These are phyloP conservation scores for Ptychadena robeensis DNA, from an alignment of 2,797 vertebrate genomes.

Conservation along the genomic window DNA sequence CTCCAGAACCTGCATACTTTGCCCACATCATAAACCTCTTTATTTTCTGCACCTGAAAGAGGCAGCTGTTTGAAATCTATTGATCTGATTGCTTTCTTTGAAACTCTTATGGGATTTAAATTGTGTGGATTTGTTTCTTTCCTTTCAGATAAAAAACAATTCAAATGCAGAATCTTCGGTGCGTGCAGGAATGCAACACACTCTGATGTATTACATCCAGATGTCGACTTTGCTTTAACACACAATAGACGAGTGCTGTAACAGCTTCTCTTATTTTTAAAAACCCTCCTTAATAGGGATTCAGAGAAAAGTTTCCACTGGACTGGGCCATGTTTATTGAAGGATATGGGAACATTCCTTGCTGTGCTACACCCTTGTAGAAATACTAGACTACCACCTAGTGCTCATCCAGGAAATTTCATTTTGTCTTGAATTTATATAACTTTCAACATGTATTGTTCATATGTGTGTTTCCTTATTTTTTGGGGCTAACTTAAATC, in stretches of 20 bases:
- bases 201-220: conserved; percentile 63
- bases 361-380: conserved; percentile 22
- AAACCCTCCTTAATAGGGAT: conserved; percentile 41
- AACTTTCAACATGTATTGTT: neutral
- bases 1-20: neutral
- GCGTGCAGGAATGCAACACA: conserved; percentile 54
- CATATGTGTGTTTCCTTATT: neutral
- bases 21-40: neutral
- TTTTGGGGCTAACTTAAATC: too few species aligned
- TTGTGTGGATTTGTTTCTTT: conserved; percentile 25
- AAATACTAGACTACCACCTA: conserved; percentile 76
- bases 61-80: conserved; percentile 36
- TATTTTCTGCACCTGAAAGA: conserved; percentile 28
- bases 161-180: conserved; percentile 55
- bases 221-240: conserved; percentile 42
- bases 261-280: conserved; percentile 51
- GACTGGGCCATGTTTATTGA: conserved; percentile 45
- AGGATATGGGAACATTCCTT: conserved; percentile 23
- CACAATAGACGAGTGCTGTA: conserved; percentile 16
- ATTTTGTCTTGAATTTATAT: neutral
- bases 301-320: conserved; percentile 65
- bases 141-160: conserved; percentile 28
- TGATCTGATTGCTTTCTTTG: conserved; percentile 13
- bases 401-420: conserved; percentile 62
- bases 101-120: conserved; percentile 39